Percentiles rank a stretch among this genome's conserved stretches.
Conservation (phyloP, 2,113 vertebrate species). For the Nasalis larvatus region DNA sequence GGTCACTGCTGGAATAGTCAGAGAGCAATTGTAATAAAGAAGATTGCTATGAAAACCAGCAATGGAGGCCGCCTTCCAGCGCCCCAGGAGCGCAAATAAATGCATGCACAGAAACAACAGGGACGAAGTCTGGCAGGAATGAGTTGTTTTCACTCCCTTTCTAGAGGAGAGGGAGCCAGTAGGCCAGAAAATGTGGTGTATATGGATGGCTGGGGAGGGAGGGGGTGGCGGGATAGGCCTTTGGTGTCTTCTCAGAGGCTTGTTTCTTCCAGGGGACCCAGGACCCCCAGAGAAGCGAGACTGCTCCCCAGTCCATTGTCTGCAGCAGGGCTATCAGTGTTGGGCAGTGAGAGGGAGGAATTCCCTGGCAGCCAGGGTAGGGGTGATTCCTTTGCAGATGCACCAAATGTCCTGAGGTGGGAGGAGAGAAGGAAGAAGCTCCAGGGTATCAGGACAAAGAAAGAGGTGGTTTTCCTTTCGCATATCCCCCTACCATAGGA, state of each 20-base stretch:
- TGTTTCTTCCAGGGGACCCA: background rate
- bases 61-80: conserved; percentile 35
- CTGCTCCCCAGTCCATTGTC: background rate
- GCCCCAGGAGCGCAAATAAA: conserved; percentile 43
- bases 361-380: background rate
- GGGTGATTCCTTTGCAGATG: background rate
- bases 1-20: conserved; percentile 29
- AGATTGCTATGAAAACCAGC: conserved; percentile 54
- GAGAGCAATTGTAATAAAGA: conserved; percentile 72
- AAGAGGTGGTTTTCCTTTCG: background rate
- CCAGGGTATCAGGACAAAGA: background rate
- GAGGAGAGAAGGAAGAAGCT: background rate
- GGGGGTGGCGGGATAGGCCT: background rate
- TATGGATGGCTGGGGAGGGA: background rate
- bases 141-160: background rate
- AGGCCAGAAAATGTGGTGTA: background rate
- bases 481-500: background rate
- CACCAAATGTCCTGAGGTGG: background rate
- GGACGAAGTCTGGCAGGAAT: conserved; percentile 1
- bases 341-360: background rate
- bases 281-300: background rate
- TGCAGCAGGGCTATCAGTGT: background rate
- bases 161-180: background rate
- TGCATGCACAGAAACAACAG: background rate
- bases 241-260: background rate